A percentile compares a stretch with the other conserved stretches of the same genome.
Evolutionary conservation across 2,797 vertebrate genomes (phyloP).

Genomic region (Simalia tracyae): DNA sequence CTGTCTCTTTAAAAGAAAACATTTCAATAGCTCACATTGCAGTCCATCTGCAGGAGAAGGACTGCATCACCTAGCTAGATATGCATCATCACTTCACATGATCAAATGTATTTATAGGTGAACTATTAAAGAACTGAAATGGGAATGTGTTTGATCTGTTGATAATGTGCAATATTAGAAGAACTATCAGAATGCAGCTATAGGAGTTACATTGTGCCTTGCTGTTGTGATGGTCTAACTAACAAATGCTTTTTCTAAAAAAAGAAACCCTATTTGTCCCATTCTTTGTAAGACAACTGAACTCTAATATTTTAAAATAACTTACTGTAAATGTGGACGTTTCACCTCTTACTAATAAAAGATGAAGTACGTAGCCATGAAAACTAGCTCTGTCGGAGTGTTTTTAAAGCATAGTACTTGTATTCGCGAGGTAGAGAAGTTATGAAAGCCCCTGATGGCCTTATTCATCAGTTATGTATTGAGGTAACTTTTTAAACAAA

Average conservation of each 20-base stretch:
- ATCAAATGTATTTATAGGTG: neutral
- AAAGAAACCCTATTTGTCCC: neutral
- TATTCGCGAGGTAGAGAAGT: neutral
- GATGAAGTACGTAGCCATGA: neutral
- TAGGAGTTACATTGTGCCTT: neutral
- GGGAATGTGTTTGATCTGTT: neutral
- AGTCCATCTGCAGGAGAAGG: neutral
- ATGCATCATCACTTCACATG: neutral
- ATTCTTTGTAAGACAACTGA: conserved; percentile 13
- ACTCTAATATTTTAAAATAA: neutral
- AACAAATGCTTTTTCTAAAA: neutral
- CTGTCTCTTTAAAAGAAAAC: conserved; percentile 7
- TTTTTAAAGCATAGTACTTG: neutral
- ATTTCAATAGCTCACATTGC: neutral
- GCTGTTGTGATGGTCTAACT: neutral
- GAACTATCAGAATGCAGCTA: neutral
- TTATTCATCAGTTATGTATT: neutral
- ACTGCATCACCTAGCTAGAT: neutral
- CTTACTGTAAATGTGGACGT: neutral
- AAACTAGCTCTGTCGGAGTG: neutral
- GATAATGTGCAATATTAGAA: neutral
- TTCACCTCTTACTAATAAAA: neutral
- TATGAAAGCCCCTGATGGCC: neutral
- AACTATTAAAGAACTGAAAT: neutral
- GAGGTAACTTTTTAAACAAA: conserved; percentile 7